Conservation (phyloP, 2,797 vertebrate genomes). For the Poeciliopsis presidionis region DNA sequence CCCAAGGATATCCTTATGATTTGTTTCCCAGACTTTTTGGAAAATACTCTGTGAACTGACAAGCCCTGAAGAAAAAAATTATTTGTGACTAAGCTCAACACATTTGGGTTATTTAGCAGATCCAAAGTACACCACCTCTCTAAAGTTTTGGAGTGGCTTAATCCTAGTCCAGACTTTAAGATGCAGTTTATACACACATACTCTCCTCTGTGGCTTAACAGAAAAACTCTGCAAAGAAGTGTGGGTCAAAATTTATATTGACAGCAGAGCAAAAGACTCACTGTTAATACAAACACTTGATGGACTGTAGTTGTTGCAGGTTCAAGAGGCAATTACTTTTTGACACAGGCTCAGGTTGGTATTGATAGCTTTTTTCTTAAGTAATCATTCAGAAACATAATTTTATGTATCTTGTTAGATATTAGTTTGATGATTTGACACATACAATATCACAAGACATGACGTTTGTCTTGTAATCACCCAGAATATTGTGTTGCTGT, state of each 20-base stretch:
- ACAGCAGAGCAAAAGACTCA: not conserved
- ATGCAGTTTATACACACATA: not conserved
- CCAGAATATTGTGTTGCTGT: not conserved
- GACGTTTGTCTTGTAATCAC: not conserved
- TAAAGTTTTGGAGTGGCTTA: not conserved
- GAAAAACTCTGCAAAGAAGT: not conserved
- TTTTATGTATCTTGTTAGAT: not conserved
- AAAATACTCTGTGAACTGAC: not conserved
- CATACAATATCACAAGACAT: not conserved
- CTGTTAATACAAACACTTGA: not conserved
- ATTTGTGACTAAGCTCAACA: not conserved
- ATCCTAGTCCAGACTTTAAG: not conserved
- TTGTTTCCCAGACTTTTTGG: not conserved
- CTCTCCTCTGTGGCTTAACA: not conserved
- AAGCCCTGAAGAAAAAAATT: not conserved
- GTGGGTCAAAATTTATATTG: not conserved
- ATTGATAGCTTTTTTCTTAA: not conserved
- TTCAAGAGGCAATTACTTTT: not conserved
- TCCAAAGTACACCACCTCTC: not conserved
- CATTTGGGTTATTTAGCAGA: not conserved
- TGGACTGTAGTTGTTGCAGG: not conserved
- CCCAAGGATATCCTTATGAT: not conserved
- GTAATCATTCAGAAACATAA: not conserved
- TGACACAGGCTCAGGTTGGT: not conserved
- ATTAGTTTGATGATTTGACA: not conserved